These are phyloP conservation scores for Drosophila saltans DNA, from an alignment of 1,140 invertebrate genomes.

Conservation along the genomic window DNA sequence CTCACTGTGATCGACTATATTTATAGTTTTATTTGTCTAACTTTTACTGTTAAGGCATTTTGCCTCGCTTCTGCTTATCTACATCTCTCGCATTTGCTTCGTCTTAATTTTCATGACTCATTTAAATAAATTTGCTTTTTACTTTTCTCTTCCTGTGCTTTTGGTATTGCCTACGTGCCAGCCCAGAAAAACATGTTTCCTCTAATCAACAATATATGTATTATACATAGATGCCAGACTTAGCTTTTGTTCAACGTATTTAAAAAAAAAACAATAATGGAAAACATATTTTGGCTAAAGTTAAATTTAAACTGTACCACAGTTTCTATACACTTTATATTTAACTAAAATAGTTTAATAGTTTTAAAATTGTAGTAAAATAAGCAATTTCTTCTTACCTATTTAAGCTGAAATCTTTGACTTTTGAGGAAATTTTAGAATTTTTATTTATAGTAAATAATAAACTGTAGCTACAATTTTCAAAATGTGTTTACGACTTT, in stretches of 20 bases:
- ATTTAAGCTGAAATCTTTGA: too few species aligned
- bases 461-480: too few species aligned
- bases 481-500: too few species aligned
- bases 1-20: slow-evolving; percentile 38
- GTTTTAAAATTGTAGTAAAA: too few species aligned
- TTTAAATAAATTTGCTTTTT: slow-evolving; percentile 69
- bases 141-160: slow-evolving; percentile 22
- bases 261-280: neutral
- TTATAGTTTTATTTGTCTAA: slow-evolving; percentile 79
- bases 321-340: neutral
- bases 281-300: neutral
- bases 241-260: neutral
- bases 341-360: too few species aligned
- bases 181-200: slow-evolving; percentile 18
- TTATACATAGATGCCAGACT: neutral
- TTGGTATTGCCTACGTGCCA: slow-evolving; percentile 34
- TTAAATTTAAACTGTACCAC: neutral
- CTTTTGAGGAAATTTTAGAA: too few species aligned
- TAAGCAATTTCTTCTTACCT: too few species aligned
- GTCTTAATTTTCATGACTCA: slow-evolving; percentile 72
- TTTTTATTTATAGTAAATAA: too few species aligned
- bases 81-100: slow-evolving; percentile 59
- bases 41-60: slow-evolving; percentile 41
- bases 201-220: slow-evolving; percentile 15
- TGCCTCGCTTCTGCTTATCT: slow-evolving; percentile 52